Conservation (phyloP, 2,797 vertebrate species). For the Valencia hispanica region DNA sequence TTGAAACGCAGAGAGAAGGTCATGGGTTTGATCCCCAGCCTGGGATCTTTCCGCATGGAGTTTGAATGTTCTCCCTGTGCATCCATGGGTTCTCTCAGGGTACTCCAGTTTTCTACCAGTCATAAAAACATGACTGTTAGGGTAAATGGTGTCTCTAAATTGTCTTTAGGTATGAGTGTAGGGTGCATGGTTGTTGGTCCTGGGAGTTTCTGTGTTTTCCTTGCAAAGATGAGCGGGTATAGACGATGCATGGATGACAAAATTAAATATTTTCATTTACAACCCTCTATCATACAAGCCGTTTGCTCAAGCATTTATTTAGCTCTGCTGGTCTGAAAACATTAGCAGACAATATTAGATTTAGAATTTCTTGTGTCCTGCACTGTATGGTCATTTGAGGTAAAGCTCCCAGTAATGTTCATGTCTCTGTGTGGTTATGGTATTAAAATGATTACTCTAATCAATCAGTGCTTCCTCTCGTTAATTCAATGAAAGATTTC, state of each 20-base stretch:
- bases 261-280: not conserved
- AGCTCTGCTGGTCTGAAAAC: not conserved
- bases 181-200: no score
- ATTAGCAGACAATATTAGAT: constrained; percentile 35
- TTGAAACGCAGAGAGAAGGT: no score
- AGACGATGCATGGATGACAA: not conserved
- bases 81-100: no score
- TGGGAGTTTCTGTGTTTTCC: no score
- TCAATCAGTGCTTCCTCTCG: constrained; percentile 54
- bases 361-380: constrained; percentile 34
- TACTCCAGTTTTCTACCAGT: no score
- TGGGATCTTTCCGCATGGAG: no score
- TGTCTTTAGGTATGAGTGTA: no score
- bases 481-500: constrained; percentile 62
- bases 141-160: no score
- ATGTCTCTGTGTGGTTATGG: constrained; percentile 26
- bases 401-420: constrained; percentile 9
- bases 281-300: not conserved
- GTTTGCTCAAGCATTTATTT: not conserved
- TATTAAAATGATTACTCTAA: constrained; percentile 49
- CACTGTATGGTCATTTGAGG: constrained; percentile 38
- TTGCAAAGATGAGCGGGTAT: no score
- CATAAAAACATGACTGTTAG: no score
- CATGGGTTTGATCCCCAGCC: no score
- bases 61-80: no score